phyloP scores from a whole-genome alignment of 2,888 invertebrate species.

The Mimas tiliae region DNA sequence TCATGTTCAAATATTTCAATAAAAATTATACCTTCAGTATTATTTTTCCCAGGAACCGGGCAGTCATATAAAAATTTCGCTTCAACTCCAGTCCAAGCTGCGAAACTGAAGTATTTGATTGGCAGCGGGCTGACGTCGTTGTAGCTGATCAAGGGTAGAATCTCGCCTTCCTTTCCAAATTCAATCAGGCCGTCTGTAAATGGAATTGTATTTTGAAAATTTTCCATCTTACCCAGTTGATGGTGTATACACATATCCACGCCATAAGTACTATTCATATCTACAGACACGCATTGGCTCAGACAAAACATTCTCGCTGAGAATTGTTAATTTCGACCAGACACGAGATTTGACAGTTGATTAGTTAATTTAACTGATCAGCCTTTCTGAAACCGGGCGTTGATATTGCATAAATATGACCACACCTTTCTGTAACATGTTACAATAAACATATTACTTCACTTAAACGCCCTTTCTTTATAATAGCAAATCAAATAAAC shows the following conservation, averaged over 20 bases:
- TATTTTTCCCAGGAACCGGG: constrained; percentile 60
- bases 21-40: constrained; percentile 51
- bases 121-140: constrained; percentile 85
- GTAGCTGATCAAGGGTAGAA: constrained; percentile 85
- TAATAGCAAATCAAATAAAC: neutral
- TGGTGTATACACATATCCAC: neutral
- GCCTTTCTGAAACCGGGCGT: too few relatives aligned
- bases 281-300: too few relatives aligned
- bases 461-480: neutral
- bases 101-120: constrained; percentile 88
- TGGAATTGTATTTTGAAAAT: neutral
- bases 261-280: too few relatives aligned
- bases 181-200: constrained; percentile 85
- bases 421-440: too few relatives aligned
- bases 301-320: too few relatives aligned
- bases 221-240: neutral
- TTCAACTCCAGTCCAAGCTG: constrained; percentile 87
- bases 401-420: too few relatives aligned
- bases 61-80: constrained; percentile 90
- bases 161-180: constrained; percentile 86
- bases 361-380: too few relatives aligned
- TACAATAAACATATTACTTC: too few relatives aligned
- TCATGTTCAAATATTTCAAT: too few relatives aligned
- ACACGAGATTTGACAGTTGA: too few relatives aligned
- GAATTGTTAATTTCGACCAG: too few relatives aligned